These are phyloP conservation scores for Stenolophus ochropezus DNA, from an alignment of 2,888 invertebrate species.

Conservation along the genomic window DNA sequence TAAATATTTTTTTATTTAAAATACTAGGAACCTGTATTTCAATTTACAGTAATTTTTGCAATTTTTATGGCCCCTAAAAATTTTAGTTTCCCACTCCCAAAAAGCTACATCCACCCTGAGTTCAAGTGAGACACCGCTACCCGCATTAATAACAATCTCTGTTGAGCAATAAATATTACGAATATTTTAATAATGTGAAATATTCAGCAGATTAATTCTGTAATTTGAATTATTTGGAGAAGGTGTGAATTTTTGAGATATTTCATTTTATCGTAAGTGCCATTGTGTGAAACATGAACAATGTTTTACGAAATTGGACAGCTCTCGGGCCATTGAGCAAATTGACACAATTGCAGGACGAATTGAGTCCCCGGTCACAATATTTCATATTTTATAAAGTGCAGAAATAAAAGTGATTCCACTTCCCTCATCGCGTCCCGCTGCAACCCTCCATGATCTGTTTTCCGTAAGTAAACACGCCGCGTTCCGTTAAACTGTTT, in stretches of 20 bases:
- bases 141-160: too few relatives aligned
- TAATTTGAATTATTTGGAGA: too few relatives aligned
- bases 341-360: background rate
- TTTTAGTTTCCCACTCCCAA: too few relatives aligned
- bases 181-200: too few relatives aligned
- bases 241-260: background rate
- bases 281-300: background rate
- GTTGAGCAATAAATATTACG: too few relatives aligned
- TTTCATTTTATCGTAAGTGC: background rate
- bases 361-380: background rate
- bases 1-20: too few relatives aligned
- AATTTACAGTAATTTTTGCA: too few relatives aligned
- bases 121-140: too few relatives aligned
- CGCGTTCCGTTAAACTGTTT: conserved; percentile 37
- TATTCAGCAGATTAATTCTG: too few relatives aligned
- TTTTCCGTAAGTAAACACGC: conserved; percentile 47
- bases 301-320: background rate
- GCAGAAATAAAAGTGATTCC: conserved; percentile 18
- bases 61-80: too few relatives aligned
- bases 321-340: background rate
- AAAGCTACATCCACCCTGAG: too few relatives aligned
- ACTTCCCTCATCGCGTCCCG: background rate
- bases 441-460: conserved; percentile 36
- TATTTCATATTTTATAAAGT: conserved; percentile 32
- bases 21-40: too few relatives aligned